Evolutionary conservation across 2,888 invertebrate species (phyloP).

Genomic region (Diplolepis rosae): DNA sequence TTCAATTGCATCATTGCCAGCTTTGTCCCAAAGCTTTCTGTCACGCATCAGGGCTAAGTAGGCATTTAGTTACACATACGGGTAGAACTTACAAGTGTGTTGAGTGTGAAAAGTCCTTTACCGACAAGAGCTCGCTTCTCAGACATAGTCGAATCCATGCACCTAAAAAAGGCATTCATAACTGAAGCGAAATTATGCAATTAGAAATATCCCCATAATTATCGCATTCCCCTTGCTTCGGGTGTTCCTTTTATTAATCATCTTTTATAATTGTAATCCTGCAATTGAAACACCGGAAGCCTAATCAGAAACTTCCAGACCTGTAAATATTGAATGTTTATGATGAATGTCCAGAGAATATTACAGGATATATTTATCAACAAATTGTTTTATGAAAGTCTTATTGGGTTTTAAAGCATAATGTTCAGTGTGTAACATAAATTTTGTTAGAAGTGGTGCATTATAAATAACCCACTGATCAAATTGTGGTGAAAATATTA

Average conservation of each 20-base stretch:
- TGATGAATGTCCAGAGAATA: not conserved
- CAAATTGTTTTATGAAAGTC: not conserved
- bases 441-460: too few relatives aligned
- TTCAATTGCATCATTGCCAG: slow-evolving; percentile 80
- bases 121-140: slow-evolving; percentile 82
- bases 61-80: slow-evolving; percentile 80
- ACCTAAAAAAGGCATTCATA: slow-evolving; percentile 68
- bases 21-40: slow-evolving; percentile 80
- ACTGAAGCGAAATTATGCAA: slow-evolving; percentile 5
- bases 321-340: not conserved
- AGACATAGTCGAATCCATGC: slow-evolving; percentile 77
- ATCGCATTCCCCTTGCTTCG: not conserved
- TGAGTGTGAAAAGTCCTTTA: slow-evolving; percentile 81
- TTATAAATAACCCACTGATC: too few relatives aligned
- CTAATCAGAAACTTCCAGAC: slow-evolving; percentile 4
- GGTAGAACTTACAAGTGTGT: slow-evolving; percentile 80
- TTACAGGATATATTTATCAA: not conserved
- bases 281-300: not conserved
- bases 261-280: not conserved
- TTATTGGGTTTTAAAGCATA: not conserved
- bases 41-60: slow-evolving; percentile 79
- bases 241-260: not conserved
- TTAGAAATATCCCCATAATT: not conserved
- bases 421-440: too few relatives aligned
- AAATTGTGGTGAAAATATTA: too few relatives aligned